Conservation (phyloP, 2,888 invertebrate genomes). For the Adelognathus sp. region DNA sequence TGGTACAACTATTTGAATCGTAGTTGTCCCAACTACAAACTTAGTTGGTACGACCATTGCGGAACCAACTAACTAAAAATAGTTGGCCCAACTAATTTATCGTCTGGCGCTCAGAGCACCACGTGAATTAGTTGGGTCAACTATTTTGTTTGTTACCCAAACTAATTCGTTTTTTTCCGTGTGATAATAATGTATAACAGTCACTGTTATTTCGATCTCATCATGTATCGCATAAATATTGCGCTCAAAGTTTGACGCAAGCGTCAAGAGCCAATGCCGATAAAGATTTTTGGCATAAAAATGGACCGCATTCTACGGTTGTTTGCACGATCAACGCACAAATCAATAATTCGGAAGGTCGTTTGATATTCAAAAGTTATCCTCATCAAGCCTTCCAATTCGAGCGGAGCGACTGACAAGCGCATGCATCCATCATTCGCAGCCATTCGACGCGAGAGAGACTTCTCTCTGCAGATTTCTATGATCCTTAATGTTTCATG, state of each 20-base stretch:
- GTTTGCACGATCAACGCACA: not conserved
- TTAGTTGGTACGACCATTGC: no score
- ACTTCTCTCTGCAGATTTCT: conserved; percentile 28
- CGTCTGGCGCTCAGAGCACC: no score
- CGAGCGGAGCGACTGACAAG: not conserved
- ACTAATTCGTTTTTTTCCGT: no score
- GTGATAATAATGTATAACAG: no score
- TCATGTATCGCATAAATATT: no score
- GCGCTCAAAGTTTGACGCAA: not conserved
- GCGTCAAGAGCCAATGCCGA: not conserved
- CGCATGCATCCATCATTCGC: not conserved
- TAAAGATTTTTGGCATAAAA: not conserved
- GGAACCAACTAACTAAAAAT: no score
- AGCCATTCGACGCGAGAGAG: not conserved
- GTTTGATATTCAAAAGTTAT: not conserved
- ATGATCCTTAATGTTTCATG: conserved; percentile 43
- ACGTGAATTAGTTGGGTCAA: no score
- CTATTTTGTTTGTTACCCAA: no score
- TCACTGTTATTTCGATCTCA: no score
- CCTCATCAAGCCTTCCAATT: not conserved
- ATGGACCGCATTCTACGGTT: not conserved
- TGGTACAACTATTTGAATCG: no score
- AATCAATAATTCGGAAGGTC: not conserved
- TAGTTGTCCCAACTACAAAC: no score
- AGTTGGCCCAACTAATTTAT: no score